A percentile compares a stretch with the other conserved stretches of the same genome.
These are phyloP conservation scores for Eurosta solidaginis DNA, from an alignment of 1,140 invertebrate species.

Conservation along the genomic window DNA sequence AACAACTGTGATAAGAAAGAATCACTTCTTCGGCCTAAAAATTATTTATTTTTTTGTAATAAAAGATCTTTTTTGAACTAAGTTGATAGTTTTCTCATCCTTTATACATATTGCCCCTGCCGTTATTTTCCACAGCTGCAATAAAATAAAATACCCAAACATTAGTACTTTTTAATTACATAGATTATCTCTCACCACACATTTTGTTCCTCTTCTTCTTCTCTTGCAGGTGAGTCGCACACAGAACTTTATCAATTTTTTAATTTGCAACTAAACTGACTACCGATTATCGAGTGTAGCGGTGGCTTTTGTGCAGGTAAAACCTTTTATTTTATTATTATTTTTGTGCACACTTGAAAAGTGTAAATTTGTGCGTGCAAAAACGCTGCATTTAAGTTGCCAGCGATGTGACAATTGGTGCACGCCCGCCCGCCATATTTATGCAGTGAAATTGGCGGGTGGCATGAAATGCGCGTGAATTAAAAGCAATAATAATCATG, in stretches of 20 bases:
- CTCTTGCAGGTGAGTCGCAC: constrained; percentile 9
- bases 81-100: no score
- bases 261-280: not conserved
- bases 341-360: not conserved
- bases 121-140: not conserved
- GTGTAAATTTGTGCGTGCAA: constrained; percentile 1
- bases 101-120: not conserved
- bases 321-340: not conserved
- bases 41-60: no score
- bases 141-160: not conserved
- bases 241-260: not conserved
- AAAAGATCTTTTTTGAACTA: no score
- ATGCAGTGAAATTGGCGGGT: constrained; percentile 1
- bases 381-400: not conserved
- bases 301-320: not conserved
- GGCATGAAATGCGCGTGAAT: not conserved
- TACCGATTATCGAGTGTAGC: no score
- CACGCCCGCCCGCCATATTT: constrained; percentile 5
- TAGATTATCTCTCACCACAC: constrained; percentile 10
- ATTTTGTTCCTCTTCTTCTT: no score
- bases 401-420: constrained; percentile 24
- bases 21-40: no score
- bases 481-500: not conserved
- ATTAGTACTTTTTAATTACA: constrained; percentile 6
- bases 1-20: no score